Conservation (phyloP, 1,140 invertebrate species). For the Lordiphosa mommai region DNA sequence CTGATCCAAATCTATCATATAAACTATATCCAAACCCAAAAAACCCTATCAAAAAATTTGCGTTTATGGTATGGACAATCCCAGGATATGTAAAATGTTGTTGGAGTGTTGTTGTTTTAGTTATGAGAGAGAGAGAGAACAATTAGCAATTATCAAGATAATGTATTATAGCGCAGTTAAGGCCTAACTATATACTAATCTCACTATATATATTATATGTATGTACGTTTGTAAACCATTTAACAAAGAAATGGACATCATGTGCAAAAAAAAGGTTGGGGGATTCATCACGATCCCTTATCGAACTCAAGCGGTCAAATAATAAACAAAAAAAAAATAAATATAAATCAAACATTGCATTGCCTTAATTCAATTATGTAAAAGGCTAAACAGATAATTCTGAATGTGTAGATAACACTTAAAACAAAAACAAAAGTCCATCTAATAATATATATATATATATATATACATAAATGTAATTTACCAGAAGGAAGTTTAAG, state of each 20-base stretch:
- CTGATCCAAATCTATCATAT: too few species aligned
- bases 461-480: constrained; percentile 49
- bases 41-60: constrained; percentile 64
- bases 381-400: constrained; percentile 9
- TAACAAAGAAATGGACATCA: constrained; percentile 41
- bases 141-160: constrained; percentile 28
- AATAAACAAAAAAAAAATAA: too few species aligned
- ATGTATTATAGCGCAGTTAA: constrained; percentile 15
- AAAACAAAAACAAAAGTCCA: constrained; percentile 45
- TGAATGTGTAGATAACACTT: constrained; percentile 38
- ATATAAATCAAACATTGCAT: constrained; percentile 59
- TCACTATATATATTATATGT: too few species aligned
- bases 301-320: constrained; percentile 65
- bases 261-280: constrained; percentile 56
- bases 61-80: constrained; percentile 78
- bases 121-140: constrained; percentile 20
- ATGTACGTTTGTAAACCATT: too few species aligned
- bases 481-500: constrained; percentile 51
- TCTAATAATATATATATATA: constrained; percentile 25
- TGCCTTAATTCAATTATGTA: constrained; percentile 49
- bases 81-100: constrained; percentile 52
- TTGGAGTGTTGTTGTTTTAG: constrained; percentile 27
- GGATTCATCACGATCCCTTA: constrained; percentile 32
- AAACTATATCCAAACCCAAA: too few species aligned
- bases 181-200: constrained; percentile 13